Conservation (phyloP, 2,888 invertebrate genomes). For the Matsumyia berberina region DNA sequence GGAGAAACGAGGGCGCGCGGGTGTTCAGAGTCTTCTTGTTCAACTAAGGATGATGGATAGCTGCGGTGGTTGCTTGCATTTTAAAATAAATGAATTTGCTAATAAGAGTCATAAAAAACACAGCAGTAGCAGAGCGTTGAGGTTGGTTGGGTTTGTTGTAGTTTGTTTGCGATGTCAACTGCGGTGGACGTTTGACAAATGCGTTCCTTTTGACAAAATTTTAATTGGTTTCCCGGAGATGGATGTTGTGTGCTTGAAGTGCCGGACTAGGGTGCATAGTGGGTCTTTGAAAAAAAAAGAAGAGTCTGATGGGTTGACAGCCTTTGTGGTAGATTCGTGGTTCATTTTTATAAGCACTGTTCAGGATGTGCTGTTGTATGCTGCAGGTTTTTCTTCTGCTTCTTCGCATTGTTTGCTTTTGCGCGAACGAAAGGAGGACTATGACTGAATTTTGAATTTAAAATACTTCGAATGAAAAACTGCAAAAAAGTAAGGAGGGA, state of each 20-base stretch:
- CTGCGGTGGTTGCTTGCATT: slow-evolving; percentile 45
- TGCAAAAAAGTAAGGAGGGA: too few species aligned
- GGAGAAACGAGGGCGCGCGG: neutral
- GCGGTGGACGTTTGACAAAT: slow-evolving; percentile 55
- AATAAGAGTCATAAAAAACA: slow-evolving; percentile 31
- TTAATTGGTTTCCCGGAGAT: slow-evolving; percentile 33
- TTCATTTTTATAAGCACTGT: too few species aligned
- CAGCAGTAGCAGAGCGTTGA: slow-evolving; percentile 9
- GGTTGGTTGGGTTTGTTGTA: neutral
- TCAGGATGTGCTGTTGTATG: too few species aligned
- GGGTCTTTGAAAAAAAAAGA: too few species aligned
- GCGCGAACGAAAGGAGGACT: too few species aligned
- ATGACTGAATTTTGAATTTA: too few species aligned
- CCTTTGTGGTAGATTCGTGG: too few species aligned
- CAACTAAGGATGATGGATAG: slow-evolving; percentile 53
- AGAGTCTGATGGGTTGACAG: too few species aligned
- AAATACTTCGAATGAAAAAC: too few species aligned
- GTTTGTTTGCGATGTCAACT: slow-evolving; percentile 40
- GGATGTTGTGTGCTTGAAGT: neutral
- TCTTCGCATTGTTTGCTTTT: too few species aligned
- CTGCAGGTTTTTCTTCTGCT: too few species aligned
- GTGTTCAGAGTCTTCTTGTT: slow-evolving; percentile 7
- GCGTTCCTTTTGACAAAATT: slow-evolving; percentile 18
- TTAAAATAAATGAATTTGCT: slow-evolving; percentile 43
- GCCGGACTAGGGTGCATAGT: too few species aligned